phyloP scores from a whole-genome alignment of 92 coral and sea anemone species.

The Anthopleura xanthogrammica region DNA sequence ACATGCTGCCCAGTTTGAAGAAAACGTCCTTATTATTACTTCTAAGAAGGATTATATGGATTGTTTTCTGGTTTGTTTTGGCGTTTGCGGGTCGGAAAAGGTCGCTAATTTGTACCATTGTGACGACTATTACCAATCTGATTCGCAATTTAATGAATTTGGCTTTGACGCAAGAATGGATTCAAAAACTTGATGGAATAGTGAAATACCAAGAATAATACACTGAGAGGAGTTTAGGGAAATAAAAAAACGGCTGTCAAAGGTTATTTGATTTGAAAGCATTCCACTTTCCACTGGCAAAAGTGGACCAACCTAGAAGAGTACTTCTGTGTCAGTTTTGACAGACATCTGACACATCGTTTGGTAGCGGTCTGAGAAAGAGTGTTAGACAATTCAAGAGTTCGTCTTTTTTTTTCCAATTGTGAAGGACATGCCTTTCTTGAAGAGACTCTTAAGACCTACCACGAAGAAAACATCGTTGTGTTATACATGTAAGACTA shows the following conservation, averaged over 20 bases:
- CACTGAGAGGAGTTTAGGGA: neutral
- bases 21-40: neutral
- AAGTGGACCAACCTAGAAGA: neutral
- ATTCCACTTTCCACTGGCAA: neutral
- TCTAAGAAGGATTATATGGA: neutral
- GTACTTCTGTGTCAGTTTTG: neutral
- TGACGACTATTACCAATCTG: neutral
- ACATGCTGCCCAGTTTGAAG: constrained; percentile 7
- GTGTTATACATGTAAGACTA: neutral
- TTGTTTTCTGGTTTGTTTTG: neutral
- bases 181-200: neutral
- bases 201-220: neutral
- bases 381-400: neutral
- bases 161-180: neutral
- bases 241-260: neutral
- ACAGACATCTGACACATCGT: neutral
- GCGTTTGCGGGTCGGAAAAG: constrained; percentile 17
- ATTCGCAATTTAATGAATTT: constrained; percentile 5
- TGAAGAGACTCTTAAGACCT: neutral
- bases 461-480: neutral
- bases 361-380: neutral
- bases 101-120: constrained; percentile 9
- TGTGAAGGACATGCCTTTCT: neutral
- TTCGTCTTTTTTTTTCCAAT: neutral
- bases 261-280: neutral